A percentile compares a stretch with the other conserved stretches of the same genome.
These are phyloP conservation scores for Monochamus saltuarius DNA, from an alignment of 1,140 invertebrate genomes.

Conservation along the genomic window DNA sequence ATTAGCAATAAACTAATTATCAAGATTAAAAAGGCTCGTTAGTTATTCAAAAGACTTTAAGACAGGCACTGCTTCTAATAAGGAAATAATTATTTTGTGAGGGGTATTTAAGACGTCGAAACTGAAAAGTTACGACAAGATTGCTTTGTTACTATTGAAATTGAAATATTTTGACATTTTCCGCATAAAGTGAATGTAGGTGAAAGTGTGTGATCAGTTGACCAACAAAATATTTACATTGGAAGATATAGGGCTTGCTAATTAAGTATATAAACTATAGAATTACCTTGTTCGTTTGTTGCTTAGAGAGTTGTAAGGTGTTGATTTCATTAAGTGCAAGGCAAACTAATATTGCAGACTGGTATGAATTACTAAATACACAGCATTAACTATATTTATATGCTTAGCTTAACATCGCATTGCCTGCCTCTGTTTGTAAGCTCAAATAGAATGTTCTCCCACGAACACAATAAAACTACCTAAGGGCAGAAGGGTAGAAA, in stretches of 20 bases:
- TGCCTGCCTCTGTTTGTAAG: background rate
- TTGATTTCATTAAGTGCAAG: conserved; percentile 44
- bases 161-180: background rate
- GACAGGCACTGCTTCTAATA: too few species aligned
- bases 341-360: conserved; percentile 39
- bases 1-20: conserved; percentile 31
- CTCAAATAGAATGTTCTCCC: background rate
- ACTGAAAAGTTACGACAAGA: background rate
- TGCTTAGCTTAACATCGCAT: conserved; percentile 23
- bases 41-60: background rate
- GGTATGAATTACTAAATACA: conserved; percentile 38
- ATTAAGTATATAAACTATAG: background rate
- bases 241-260: too few species aligned
- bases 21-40: conserved; percentile 22
- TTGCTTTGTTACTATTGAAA: background rate
- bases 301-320: conserved; percentile 29
- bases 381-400: conserved; percentile 41
- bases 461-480: background rate
- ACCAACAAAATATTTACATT: too few species aligned
- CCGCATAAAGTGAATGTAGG: background rate
- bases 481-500: background rate
- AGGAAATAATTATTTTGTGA: conserved; percentile 1
- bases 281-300: conserved; percentile 20
- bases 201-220: background rate
- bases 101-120: too few species aligned